A percentile compares a stretch with the other conserved stretches of the same genome.
Evolutionary conservation across 2,797 vertebrate species (phyloP).

Genomic region (Serranus cabrilla): DNA sequence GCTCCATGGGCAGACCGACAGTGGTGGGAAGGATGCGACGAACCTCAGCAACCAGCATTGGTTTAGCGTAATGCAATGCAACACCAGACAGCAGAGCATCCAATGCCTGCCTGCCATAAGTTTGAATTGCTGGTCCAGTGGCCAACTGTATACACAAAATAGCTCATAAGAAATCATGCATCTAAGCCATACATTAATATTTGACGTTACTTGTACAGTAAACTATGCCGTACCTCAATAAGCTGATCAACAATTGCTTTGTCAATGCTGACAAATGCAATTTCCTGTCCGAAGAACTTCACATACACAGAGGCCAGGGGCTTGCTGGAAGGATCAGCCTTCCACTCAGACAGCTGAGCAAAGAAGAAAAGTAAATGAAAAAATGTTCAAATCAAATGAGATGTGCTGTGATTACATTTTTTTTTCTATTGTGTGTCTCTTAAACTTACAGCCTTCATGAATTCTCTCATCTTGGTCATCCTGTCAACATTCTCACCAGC

Average conservation of each 20-base stretch:
- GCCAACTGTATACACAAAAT: constrained; percentile 69
- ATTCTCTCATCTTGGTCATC: constrained; percentile 79
- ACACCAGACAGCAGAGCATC: constrained; percentile 78
- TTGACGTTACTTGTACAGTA: neutral
- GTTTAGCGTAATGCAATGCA: constrained; percentile 74
- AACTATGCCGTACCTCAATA: constrained; percentile 78
- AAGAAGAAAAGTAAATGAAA: constrained; percentile 20
- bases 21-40: constrained; percentile 84
- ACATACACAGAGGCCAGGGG: constrained; percentile 82
- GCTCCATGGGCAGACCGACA: constrained; percentile 88
- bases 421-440: neutral
- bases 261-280: constrained; percentile 84
- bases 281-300: constrained; percentile 88
- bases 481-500: constrained; percentile 63
- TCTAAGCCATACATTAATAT: neutral
- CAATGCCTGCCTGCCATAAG: constrained; percentile 60
- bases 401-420: neutral
- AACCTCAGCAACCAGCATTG: constrained; percentile 83
- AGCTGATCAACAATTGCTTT: constrained; percentile 82
- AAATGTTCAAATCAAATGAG: neutral
- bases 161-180: neutral
- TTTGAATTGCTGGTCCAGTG: constrained; percentile 54
- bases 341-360: constrained; percentile 87
- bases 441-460: constrained; percentile 84
- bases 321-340: constrained; percentile 75